Conservation (phyloP, 2,113 vertebrate genomes). For the Casuarius casuarius region DNA sequence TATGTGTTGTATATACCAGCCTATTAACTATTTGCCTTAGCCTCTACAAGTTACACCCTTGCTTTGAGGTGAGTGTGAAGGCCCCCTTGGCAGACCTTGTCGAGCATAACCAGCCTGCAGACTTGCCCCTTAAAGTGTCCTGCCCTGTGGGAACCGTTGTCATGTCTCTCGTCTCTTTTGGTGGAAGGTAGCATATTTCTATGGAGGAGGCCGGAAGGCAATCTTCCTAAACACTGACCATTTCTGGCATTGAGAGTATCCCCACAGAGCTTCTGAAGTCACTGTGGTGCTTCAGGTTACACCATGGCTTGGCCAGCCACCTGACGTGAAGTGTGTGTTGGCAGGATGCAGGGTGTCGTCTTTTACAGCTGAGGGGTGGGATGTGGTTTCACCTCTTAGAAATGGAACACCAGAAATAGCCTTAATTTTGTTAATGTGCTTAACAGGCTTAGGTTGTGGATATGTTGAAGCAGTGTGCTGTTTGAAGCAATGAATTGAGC, state of each 20-base stretch:
- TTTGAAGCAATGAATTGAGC: background rate
- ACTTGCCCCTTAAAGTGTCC: background rate
- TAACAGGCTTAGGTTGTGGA: background rate
- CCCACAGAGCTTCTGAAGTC: background rate
- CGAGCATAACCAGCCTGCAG: accelerated
- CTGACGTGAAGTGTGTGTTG: background rate
- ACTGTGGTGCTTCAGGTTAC: background rate
- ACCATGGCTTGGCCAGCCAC: background rate
- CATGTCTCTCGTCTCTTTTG: background rate
- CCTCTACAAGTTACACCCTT: background rate
- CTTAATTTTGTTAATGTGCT: background rate
- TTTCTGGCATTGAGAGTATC: background rate
- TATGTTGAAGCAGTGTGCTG: background rate
- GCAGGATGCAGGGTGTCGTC: background rate
- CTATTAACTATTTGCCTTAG: conserved; percentile 3
- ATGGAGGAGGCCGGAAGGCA: background rate
- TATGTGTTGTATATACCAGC: background rate
- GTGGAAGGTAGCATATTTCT: background rate
- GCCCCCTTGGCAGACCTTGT: background rate
- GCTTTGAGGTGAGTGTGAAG: background rate
- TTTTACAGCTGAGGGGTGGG: background rate
- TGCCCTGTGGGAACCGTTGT: accelerated
- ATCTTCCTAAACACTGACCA: background rate
- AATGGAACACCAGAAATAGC: background rate
- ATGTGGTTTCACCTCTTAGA: background rate